Conservation (phyloP, 2,888 invertebrate genomes). For the Brachyptera risi region DNA sequence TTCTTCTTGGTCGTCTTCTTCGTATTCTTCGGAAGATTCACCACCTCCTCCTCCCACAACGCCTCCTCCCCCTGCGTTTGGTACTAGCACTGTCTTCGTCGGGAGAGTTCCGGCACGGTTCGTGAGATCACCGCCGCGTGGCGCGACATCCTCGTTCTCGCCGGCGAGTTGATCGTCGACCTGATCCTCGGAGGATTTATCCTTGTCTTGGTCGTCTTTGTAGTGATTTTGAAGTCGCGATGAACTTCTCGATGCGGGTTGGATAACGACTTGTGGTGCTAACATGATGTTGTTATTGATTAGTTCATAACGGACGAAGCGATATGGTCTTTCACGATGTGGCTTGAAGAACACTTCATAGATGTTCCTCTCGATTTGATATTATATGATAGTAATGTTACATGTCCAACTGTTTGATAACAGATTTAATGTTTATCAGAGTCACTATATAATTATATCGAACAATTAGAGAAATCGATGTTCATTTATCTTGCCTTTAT, state of each 20-base stretch:
- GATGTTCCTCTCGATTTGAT: too few species aligned
- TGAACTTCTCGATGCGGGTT: constrained; percentile 29
- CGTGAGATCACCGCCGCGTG: neutral
- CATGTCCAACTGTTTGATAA: too few species aligned
- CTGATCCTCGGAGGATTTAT: neutral
- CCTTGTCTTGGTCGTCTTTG: constrained; percentile 1
- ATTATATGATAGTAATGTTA: too few species aligned
- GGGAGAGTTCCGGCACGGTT: neutral
- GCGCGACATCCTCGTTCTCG: neutral
- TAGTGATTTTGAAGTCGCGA: constrained; percentile 12
- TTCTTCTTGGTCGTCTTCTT: constrained; percentile 47
- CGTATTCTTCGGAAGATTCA: constrained; percentile 32
- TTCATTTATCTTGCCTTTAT: too few species aligned
- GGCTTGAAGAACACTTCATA: too few species aligned
- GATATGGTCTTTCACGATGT: too few species aligned
- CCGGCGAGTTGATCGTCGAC: neutral
- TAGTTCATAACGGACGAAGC: too few species aligned
- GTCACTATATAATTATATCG: too few species aligned
- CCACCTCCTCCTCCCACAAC: constrained; percentile 41
- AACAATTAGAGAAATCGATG: too few species aligned
- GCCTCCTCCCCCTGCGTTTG: constrained; percentile 50
- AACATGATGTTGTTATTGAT: constrained; percentile 28
- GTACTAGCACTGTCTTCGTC: constrained; percentile 29
- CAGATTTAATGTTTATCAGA: neutral
- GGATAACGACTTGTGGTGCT: constrained; percentile 32